Percentiles rank a stretch among this genome's conserved stretches.
Evolutionary conservation across 2,888 invertebrate species (phyloP).

Genomic region (Drosophila helvetica): DNA sequence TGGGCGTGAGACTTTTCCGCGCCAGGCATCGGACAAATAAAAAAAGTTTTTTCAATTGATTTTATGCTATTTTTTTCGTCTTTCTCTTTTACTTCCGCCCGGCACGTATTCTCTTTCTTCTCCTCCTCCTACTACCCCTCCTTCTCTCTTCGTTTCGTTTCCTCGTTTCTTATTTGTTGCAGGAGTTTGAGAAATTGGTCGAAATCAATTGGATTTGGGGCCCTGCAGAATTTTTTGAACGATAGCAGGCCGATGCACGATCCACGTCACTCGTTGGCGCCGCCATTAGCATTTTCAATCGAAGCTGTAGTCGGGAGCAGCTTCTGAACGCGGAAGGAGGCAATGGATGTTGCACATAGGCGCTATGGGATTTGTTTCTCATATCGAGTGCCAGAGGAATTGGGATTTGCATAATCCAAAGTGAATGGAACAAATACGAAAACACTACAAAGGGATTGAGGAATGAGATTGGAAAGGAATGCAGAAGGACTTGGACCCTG

Average conservation of each 20-base stretch:
- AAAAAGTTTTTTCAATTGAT: conserved; percentile 76
- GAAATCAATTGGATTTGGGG: conserved; percentile 78
- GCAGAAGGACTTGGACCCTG: neutral
- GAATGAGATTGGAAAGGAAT: neutral
- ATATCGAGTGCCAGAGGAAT: conserved; percentile 3
- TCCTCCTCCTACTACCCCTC: neutral
- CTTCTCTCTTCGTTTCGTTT: neutral
- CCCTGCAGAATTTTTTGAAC: conserved; percentile 56
- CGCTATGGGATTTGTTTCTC: conserved; percentile 7
- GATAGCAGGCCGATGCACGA: conserved; percentile 40
- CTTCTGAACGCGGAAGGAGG: neutral
- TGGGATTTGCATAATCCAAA: conserved; percentile 21
- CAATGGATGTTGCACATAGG: conserved; percentile 13
- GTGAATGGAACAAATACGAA: conserved; percentile 7
- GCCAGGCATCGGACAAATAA: conserved; percentile 43
- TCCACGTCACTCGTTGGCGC: conserved; percentile 42
- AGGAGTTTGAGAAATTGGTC: conserved; percentile 69
- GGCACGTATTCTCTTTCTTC: conserved; percentile 57
- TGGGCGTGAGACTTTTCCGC: conserved; percentile 41
- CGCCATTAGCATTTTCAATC: conserved; percentile 44
- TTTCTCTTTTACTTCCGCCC: conserved; percentile 48
- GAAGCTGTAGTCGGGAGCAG: neutral
- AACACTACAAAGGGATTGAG: neutral
- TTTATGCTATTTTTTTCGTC: conserved; percentile 73
- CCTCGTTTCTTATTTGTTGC: conserved; percentile 4